phyloP scores from a whole-genome alignment of 1,140 invertebrate genomes.

The Drosophila repleta region DNA sequence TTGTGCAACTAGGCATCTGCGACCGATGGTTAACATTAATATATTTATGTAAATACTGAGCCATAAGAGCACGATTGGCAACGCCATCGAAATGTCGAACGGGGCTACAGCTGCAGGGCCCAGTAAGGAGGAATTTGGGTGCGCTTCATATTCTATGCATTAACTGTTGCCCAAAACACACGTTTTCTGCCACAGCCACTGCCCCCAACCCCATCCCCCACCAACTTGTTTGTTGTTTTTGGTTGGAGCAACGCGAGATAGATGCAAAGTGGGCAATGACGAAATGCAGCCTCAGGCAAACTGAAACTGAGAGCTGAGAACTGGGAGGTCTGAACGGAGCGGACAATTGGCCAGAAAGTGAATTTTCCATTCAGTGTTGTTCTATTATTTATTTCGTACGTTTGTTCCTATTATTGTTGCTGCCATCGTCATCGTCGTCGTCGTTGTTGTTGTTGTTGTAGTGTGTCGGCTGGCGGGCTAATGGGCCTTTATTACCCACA shows the following conservation, averaged over 20 bases:
- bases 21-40: neutral
- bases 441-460: constrained; percentile 7
- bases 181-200: neutral
- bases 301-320: constrained; percentile 1
- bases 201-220: neutral
- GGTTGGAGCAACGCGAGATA: neutral
- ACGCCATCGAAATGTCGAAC: constrained; percentile 24
- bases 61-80: constrained; percentile 10
- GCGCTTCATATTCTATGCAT: constrained; percentile 73
- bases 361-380: constrained; percentile 69
- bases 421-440: constrained; percentile 9
- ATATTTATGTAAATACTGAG: constrained; percentile 7
- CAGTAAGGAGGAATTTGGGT: constrained; percentile 8
- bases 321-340: neutral
- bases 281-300: constrained; percentile 35
- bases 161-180: constrained; percentile 54
- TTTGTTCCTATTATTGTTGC: constrained; percentile 32
- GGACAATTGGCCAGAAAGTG: constrained; percentile 66
- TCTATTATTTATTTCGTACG: constrained; percentile 77
- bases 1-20: neutral
- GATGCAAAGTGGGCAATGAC: constrained; percentile 53
- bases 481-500: constrained; percentile 57
- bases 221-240: constrained; percentile 31
- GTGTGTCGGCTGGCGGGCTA: constrained; percentile 53
- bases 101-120: constrained; percentile 51